phyloP scores from a whole-genome alignment of 2,113 vertebrate species.

The Cynocephalus volans region DNA sequence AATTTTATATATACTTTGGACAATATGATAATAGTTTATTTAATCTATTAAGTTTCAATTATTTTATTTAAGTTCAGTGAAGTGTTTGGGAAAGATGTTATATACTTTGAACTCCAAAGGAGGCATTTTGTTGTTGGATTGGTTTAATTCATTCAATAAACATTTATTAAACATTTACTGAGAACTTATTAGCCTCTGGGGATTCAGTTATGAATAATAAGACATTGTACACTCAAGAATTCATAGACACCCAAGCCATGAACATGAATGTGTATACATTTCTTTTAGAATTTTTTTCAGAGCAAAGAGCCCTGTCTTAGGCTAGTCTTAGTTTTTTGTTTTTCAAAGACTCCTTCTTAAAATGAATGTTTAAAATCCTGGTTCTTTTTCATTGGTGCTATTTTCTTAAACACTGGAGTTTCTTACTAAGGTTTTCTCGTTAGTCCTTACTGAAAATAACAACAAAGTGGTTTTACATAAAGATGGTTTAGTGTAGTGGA shows the following conservation, averaged over 20 bases:
- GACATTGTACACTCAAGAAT: not conserved
- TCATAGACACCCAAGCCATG: not conserved
- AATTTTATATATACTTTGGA: conserved; percentile 58
- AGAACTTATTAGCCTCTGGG: not conserved
- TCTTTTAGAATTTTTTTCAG: not conserved
- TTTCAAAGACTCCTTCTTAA: not conserved
- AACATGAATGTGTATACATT: not conserved
- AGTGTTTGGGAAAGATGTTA: conserved; percentile 38
- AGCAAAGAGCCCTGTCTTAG: not conserved
- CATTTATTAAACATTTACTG: not conserved
- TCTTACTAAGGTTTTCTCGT: conserved; percentile 46
- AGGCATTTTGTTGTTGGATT: conserved; percentile 42
- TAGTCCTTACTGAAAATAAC: conserved; percentile 44
- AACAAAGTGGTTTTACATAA: not conserved
- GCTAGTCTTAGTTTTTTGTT: not conserved
- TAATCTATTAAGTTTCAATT: conserved; percentile 32
- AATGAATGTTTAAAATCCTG: conserved; percentile 46
- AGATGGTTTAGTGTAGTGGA: not conserved
- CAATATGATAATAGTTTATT: conserved; percentile 23
- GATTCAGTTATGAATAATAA: conserved; percentile 34
- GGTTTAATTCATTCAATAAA: conserved; percentile 63
- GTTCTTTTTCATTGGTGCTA: not conserved
- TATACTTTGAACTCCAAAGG: conserved; percentile 11
- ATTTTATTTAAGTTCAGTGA: conserved; percentile 6
- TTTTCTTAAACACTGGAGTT: conserved; percentile 60